These are phyloP conservation scores for Polia nebulosa DNA, from an alignment of 2,888 invertebrate species.

Conservation along the genomic window DNA sequence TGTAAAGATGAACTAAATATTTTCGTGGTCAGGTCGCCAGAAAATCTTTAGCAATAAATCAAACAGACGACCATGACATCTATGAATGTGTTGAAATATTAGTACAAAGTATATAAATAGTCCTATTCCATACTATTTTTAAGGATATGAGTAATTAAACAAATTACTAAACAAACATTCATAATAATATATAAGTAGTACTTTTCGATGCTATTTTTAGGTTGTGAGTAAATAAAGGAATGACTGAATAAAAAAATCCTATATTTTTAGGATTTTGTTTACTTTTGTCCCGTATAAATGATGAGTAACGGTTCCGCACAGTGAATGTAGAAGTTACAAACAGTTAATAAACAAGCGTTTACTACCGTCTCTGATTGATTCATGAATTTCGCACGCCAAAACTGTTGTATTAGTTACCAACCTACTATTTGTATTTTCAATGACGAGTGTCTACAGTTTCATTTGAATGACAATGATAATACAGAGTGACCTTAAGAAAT, in stretches of 20 bases:
- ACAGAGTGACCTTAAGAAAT: background rate
- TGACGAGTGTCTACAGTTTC: slow-evolving; percentile 1
- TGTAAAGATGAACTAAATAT: slow-evolving; percentile 28
- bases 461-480: background rate
- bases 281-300: slow-evolving; percentile 10
- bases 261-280: slow-evolving; percentile 15
- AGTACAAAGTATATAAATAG: slow-evolving; percentile 13
- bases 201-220: slow-evolving; percentile 13
- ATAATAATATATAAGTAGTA: slow-evolving; percentile 13
- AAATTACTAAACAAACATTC: background rate
- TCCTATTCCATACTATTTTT: slow-evolving; percentile 12
- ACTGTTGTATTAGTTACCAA: background rate
- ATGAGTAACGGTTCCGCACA: slow-evolving; percentile 33
- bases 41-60: slow-evolving; percentile 26
- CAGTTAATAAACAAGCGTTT: slow-evolving; percentile 38
- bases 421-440: slow-evolving; percentile 18
- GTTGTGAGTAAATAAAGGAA: slow-evolving; percentile 8
- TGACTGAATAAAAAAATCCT: slow-evolving; percentile 23
- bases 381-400: slow-evolving; percentile 32
- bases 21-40: slow-evolving; percentile 12
- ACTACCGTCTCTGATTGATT: slow-evolving; percentile 37
- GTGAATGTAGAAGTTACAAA: slow-evolving; percentile 32
- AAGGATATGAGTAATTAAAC: slow-evolving; percentile 1
- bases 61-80: slow-evolving; percentile 20
- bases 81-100: slow-evolving; percentile 19